A percentile compares a stretch with the other conserved stretches of the same genome.
These are phyloP conservation scores for Pygoscelis antarcticus DNA, from an alignment of 2,113 vertebrate species.

Conservation along the genomic window DNA sequence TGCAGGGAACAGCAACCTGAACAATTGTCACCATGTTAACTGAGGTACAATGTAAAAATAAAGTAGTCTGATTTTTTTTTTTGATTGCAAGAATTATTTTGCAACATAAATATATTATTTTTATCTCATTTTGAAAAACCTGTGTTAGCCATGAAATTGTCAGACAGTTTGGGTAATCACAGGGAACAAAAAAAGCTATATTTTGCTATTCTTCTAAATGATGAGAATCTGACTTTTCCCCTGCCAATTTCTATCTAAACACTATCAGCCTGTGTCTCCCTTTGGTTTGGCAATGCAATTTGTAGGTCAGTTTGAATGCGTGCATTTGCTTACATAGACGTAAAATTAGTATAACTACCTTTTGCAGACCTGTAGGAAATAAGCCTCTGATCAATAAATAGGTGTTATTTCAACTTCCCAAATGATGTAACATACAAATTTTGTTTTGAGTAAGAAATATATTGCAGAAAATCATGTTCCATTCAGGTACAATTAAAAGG, in stretches of 20 bases:
- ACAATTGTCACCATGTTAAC: background rate
- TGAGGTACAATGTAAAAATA: background rate
- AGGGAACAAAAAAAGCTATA: background rate
- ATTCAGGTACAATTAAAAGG: background rate
- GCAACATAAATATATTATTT: background rate
- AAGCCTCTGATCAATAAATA: background rate
- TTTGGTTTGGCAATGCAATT: background rate
- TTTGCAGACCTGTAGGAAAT: background rate
- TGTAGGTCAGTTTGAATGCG: background rate
- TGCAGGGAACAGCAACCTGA: background rate
- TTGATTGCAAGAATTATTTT: background rate
- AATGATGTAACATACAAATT: background rate
- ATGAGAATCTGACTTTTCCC: background rate
- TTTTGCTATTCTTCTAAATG: background rate
- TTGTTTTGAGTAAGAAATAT: background rate
- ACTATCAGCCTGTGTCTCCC: background rate
- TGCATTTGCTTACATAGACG: background rate
- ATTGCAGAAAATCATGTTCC: background rate
- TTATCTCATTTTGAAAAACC: background rate
- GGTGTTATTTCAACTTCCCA: background rate
- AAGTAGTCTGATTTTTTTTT: background rate
- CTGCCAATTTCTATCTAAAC: background rate
- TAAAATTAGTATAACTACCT: background rate
- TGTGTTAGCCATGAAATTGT: background rate
- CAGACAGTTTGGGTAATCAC: background rate